Evolutionary conservation across 2,888 invertebrate genomes (phyloP), one percentile per base, ranked within the genome.

Genomic region (Tinea trinotella): DNA sequence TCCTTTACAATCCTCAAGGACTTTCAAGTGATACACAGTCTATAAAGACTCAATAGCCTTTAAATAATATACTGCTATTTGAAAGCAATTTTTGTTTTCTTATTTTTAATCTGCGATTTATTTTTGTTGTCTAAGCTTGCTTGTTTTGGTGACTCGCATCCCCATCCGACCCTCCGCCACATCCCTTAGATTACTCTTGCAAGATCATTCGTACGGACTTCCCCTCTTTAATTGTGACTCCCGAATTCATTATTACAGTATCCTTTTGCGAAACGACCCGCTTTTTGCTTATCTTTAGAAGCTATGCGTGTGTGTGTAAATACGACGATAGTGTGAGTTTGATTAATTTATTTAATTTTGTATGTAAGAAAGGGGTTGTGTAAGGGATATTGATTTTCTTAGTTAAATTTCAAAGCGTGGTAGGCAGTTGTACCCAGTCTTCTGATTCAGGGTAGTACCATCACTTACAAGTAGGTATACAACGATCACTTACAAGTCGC

Each of bases 171-270:
- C 59, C 60, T 48, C 57, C 59, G 63, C 59, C 64, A 57, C 60
- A 56, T 60, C 67, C 74, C 70, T 67, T 67, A 76, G 75, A 76
- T 75, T 69, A 69, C 72, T 74, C 65, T 71, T 75, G 76, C 68
- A 84, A 85, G 85, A 85, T 84, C 81, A 71, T 68, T 74, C 69
- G 71, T 62, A 75, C 82, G 74, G 69, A 82, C 80, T 80, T 83
- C 81, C 82, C 83, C 82, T 75, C 66, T 76, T 69, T 83, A 84
- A 85, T 84, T 83, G 84, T 78, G 76, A 75, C 69, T 71, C 76
- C 75, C 80, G 74, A 79, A 74, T 72, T 83, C 82, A 83, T 85
- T 84, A 84, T 74, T 71, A 71, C 73, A 69, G 74, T 76, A 76
- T 79, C 80, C 80, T 79, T 76, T 72, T 62, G 66, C 72, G 20